These are phyloP conservation scores for Phocoena sinus DNA, from an alignment of 2,113 vertebrate species.

Conservation along the genomic window DNA sequence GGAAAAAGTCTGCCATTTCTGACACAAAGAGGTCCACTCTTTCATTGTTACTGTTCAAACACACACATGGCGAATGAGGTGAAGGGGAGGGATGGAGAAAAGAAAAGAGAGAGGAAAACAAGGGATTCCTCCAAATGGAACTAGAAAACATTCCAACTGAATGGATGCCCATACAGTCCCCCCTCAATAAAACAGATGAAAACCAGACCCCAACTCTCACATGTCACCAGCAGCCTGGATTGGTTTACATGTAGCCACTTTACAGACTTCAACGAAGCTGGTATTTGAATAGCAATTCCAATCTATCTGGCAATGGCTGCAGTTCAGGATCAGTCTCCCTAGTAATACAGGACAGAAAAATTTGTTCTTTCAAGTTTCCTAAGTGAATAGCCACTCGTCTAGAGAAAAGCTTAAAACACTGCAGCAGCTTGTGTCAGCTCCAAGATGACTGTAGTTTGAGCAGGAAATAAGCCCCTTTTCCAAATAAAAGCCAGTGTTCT, in stretches of 20 bases:
- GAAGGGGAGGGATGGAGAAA: not conserved
- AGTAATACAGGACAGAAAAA: conserved; percentile 56
- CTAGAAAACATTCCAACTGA: not conserved
- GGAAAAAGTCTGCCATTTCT: not conserved
- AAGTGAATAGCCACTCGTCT: conserved; percentile 70
- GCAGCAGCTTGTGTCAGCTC: conserved; percentile 76
- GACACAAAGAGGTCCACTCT: not conserved
- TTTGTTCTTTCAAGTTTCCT: conserved; percentile 69
- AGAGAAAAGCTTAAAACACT: conserved; percentile 72
- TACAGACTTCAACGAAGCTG: conserved; percentile 4
- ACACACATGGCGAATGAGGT: not conserved
- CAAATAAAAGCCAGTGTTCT: conserved; percentile 78
- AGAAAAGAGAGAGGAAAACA: not conserved
- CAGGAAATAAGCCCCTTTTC: conserved; percentile 78
- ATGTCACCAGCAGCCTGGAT: conserved; percentile 33
- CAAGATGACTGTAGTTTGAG: conserved; percentile 73
- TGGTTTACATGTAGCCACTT: conserved; percentile 39
- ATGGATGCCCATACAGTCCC: not conserved
- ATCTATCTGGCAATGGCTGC: conserved; percentile 54
- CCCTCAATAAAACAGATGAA: not conserved
- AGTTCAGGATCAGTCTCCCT: conserved; percentile 59
- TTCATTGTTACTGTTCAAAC: not conserved
- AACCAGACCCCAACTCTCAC: conserved; percentile 41
- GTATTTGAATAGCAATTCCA: conserved; percentile 27
- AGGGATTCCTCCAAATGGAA: not conserved